Conservation (phyloP, 2,113 vertebrate genomes). For the Rhea americana region DNA sequence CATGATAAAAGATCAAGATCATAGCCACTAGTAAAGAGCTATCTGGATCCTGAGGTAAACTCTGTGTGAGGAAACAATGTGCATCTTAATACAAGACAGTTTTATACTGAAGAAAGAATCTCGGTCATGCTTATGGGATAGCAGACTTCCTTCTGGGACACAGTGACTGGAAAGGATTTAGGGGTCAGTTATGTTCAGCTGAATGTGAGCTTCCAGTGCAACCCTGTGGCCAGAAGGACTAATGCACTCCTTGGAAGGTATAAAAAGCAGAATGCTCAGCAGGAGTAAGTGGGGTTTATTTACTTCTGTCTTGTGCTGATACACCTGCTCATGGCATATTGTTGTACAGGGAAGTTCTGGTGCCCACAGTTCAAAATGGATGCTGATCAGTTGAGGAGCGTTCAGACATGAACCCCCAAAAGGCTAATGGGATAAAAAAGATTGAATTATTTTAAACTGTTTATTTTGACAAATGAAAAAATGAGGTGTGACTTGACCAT, state of each 20-base stretch:
- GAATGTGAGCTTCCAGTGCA: not conserved
- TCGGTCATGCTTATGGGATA: not conserved
- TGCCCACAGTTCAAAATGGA: not conserved
- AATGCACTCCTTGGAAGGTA: not conserved
- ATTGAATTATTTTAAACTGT: not conserved
- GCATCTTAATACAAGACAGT: accelerated
- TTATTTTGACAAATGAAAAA: not conserved
- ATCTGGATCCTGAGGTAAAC: not conserved
- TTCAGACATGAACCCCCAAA: not conserved
- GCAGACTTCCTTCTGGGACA: not conserved
- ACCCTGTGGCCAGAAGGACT: not conserved
- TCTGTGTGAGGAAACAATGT: not conserved
- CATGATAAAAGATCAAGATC: not conserved
- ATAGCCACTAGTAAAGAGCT: too few species aligned
- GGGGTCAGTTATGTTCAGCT: not conserved
- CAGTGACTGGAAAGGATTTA: not conserved
- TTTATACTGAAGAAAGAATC: not conserved
- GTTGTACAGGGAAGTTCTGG: not conserved
- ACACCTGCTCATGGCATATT: not conserved
- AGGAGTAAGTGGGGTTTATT: not conserved
- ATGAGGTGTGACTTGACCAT: not conserved
- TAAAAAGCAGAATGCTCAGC: not conserved
- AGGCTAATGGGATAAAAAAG: not conserved
- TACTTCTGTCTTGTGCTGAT: not conserved
- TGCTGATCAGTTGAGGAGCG: not conserved